These are phyloP conservation scores for Cyaniris semiargus DNA, from an alignment of 2,888 invertebrate genomes.

Conservation along the genomic window DNA sequence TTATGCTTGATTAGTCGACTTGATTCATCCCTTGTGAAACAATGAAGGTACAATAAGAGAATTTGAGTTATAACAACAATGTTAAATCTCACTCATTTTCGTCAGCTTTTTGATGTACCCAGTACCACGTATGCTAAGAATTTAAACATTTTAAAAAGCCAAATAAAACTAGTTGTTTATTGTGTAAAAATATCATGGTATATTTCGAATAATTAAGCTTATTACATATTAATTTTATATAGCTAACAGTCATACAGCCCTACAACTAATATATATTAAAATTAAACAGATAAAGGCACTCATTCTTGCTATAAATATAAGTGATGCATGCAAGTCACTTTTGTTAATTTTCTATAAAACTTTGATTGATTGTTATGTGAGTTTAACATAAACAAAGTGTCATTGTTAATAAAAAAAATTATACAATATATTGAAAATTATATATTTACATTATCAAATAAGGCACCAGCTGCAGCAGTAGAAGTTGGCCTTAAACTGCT, in stretches of 20 bases:
- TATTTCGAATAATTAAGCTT: constrained; percentile 61
- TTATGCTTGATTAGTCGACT: too few relatives aligned
- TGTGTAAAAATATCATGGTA: constrained; percentile 75
- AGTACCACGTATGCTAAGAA: too few relatives aligned
- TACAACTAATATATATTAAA: constrained; percentile 55
- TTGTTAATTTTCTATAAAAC: constrained; percentile 23
- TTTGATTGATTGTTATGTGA: constrained; percentile 16
- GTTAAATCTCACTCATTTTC: too few relatives aligned
- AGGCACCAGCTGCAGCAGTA: constrained; percentile 54
- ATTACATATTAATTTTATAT: constrained; percentile 66
- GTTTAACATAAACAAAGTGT: constrained; percentile 23
- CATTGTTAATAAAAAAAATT: constrained; percentile 23
- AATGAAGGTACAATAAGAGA: too few relatives aligned
- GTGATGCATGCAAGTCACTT: constrained; percentile 7
- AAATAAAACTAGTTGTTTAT: constrained; percentile 47
- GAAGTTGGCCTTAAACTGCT: constrained; percentile 23
- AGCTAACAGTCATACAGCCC: constrained; percentile 69
- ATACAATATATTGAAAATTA: constrained; percentile 30
- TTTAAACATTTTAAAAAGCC: neutral
- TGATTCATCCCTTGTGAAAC: too few relatives aligned
- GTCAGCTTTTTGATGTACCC: too few relatives aligned
- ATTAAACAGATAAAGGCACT: constrained; percentile 73
- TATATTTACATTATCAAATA: constrained; percentile 44
- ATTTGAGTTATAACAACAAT: too few relatives aligned
- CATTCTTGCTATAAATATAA: constrained; percentile 58